Percentiles rank a stretch among this genome's conserved stretches.
Evolutionary conservation across 37 sponge, comb jelly and placozoan species (phyloP).

Genomic region (Amphimedon queenslandica): DNA sequence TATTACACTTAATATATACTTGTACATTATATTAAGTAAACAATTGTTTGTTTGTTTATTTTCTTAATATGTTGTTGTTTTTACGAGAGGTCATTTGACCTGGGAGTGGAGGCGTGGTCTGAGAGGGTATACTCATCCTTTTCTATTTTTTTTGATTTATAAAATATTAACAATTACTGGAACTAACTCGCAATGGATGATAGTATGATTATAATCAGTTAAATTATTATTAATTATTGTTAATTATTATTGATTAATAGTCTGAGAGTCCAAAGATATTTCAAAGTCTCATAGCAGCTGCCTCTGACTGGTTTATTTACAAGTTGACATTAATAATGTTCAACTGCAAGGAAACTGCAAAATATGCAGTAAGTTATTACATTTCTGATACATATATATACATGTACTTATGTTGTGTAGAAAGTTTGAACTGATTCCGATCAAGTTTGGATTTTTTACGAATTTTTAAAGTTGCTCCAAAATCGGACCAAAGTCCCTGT

Average conservation of each 20-base stretch:
- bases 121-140: conserved; percentile 76
- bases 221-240: no score
- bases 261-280: conserved; percentile 45
- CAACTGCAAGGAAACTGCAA: conserved; percentile 24
- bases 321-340: conserved; percentile 52
- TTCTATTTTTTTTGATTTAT: conserved; percentile 64
- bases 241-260: no score
- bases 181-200: conserved; percentile 33
- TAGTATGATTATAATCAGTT: conserved; percentile 36
- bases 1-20: background rate
- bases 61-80: no score
- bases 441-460: no score
- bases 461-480: no score
- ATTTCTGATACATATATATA: no score
- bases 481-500: no score
- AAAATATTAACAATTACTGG: conserved; percentile 39
- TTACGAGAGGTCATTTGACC: conserved; percentile 74
- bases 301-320: conserved; percentile 64
- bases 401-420: no score
- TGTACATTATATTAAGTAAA: background rate
- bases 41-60: background rate
- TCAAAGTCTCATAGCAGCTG: conserved; percentile 62
- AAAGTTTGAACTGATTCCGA: no score
- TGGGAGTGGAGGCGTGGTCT: conserved; percentile 88
- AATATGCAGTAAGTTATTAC: conserved; percentile 51